Evolutionary conservation across 1,140 invertebrate genomes (phyloP).

Genomic region (Eurytemora carolleeae): DNA sequence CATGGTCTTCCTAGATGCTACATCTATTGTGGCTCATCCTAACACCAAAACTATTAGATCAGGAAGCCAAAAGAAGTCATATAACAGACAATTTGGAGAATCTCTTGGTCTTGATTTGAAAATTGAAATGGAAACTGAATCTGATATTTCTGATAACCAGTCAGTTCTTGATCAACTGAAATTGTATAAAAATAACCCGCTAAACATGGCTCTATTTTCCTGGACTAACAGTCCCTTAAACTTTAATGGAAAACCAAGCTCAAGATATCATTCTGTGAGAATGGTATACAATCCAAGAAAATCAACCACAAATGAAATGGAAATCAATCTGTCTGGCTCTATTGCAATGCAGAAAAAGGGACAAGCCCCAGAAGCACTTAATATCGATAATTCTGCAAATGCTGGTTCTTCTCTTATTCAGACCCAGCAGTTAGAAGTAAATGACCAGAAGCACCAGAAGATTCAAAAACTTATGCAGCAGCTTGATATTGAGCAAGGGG

Average conservation of each 20-base stretch:
- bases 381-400: background rate
- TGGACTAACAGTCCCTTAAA: background rate
- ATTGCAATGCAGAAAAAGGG: background rate
- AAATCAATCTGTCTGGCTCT: background rate
- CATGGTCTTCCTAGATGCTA: too few species aligned
- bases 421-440: background rate
- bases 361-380: background rate
- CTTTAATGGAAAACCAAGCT: slow-evolving; percentile 1
- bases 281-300: slow-evolving; percentile 3
- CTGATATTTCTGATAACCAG: background rate
- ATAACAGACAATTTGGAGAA: background rate
- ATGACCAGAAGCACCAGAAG: background rate
- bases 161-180: background rate
- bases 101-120: slow-evolving; percentile 8
- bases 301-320: slow-evolving; percentile 4
- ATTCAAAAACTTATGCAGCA: background rate
- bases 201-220: slow-evolving; percentile 2
- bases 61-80: too few species aligned
- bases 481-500: background rate
- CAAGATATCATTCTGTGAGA: background rate
- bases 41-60: too few species aligned
- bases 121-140: slow-evolving; percentile 2
- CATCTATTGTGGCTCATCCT: too few species aligned
- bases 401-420: background rate
- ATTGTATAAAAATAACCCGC: slow-evolving; percentile 8